Conservation (phyloP, 2,113 vertebrate genomes). For the Sinosuthora webbiana region DNA sequence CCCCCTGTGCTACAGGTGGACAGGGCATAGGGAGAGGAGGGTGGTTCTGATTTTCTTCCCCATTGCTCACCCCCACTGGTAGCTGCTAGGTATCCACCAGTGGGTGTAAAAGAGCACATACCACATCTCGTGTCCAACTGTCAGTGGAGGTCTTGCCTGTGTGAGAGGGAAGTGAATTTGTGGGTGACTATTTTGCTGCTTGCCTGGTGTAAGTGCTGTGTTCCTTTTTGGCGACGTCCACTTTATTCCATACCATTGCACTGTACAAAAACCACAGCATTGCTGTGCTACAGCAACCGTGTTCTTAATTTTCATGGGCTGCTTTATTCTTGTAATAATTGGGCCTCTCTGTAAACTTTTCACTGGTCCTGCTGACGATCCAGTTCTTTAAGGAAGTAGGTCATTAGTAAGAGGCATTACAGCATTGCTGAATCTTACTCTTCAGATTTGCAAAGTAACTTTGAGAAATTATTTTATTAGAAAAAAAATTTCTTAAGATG, state of each 20-base stretch:
- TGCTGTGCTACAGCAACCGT: neutral
- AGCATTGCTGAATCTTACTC: neutral
- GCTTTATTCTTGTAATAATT: neutral
- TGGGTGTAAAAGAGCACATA: neutral
- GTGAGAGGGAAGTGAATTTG: neutral
- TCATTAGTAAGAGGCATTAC: neutral
- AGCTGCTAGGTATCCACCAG: neutral
- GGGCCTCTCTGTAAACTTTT: neutral
- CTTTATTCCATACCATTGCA: neutral
- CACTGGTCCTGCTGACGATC: neutral
- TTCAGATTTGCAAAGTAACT: neutral
- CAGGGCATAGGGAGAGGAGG: neutral
- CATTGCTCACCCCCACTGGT: rapidly evolving
- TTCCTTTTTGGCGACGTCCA: neutral
- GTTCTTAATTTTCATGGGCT: neutral
- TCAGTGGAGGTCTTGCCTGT: neutral
- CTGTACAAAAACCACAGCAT: neutral
- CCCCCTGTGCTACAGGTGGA: neutral
- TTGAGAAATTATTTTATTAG: neutral
- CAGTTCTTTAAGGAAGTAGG: neutral
- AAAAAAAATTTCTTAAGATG: neutral
- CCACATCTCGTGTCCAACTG: neutral
- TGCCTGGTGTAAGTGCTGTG: neutral
- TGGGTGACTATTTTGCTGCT: neutral
- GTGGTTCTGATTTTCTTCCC: neutral